These are phyloP conservation scores for Zoanthus gigantus DNA, from an alignment of 92 coral and sea anemone genomes.

Conservation along the genomic window DNA sequence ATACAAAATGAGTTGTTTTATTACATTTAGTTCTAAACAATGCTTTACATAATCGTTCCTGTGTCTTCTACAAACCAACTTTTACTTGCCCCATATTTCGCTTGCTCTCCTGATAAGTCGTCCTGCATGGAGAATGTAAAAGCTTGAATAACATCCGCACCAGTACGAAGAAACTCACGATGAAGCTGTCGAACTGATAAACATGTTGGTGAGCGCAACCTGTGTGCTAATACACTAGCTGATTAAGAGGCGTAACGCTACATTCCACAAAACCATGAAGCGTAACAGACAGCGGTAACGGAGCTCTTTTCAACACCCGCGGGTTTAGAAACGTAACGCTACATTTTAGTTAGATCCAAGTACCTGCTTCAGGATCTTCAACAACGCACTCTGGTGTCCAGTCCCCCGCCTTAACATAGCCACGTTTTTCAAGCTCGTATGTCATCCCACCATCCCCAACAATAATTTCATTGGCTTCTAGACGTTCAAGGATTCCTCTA, in stretches of 20 bases:
- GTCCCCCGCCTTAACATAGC: constrained; percentile 77
- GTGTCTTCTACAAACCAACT: background rate
- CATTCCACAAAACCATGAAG: too few relatives aligned
- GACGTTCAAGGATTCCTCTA: constrained; percentile 66
- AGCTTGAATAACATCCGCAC: constrained; percentile 80
- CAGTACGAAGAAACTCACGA: constrained; percentile 84
- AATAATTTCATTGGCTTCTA: constrained; percentile 77
- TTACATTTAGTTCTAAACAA: too few relatives aligned
- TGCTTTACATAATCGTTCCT: too few relatives aligned
- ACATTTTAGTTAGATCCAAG: background rate
- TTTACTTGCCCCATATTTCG: constrained; percentile 30
- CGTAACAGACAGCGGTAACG: too few relatives aligned
- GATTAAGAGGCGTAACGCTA: background rate
- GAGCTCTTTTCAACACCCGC: too few relatives aligned
- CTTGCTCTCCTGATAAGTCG: constrained; percentile 59
- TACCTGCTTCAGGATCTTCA: constrained; percentile 85
- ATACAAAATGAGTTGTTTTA: too few relatives aligned
- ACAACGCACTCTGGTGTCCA: constrained; percentile 86
- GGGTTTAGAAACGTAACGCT: too few relatives aligned
- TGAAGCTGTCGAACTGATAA: constrained; percentile 73
- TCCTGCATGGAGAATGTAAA: constrained; percentile 73
- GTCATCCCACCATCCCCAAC: constrained; percentile 85
- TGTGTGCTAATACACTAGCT: background rate
- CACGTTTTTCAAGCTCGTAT: constrained; percentile 70
- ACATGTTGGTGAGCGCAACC: background rate